Conservation (phyloP, 2,113 vertebrate species). For the Porphyrio hochstetteri region DNA sequence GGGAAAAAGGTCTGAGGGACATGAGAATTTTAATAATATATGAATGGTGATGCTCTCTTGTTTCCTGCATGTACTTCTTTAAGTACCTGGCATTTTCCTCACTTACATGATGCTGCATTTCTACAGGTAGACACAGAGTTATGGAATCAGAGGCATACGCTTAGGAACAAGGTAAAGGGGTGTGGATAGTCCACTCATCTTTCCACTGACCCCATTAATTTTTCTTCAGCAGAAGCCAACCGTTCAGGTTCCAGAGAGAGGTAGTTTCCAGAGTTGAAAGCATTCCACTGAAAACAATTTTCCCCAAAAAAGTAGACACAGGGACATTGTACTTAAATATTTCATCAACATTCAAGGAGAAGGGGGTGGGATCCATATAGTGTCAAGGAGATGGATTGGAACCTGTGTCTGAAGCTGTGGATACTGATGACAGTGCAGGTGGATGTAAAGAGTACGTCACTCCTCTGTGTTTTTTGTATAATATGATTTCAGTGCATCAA, state of each 20-base stretch:
- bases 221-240: neutral
- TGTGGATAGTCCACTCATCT: neutral
- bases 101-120: neutral
- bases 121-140: neutral
- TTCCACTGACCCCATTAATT: neutral
- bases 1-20: neutral
- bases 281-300: neutral
- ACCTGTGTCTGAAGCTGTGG: neutral
- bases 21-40: neutral
- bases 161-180: neutral
- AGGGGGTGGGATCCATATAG: neutral
- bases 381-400: neutral
- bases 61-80: neutral
- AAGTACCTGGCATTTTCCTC: neutral
- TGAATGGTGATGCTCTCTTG: neutral
- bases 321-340: neutral
- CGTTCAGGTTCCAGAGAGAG: neutral
- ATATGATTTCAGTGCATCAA: neutral
- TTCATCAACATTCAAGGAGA: neutral
- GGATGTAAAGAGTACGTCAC: neutral
- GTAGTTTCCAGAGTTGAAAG: neutral
- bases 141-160: neutral
- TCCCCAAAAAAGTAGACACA: neutral
- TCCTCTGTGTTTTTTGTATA: neutral
- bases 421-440: neutral